Evolutionary conservation across 2,888 invertebrate genomes (phyloP).

Genomic region (Carterocephalus palaemon): DNA sequence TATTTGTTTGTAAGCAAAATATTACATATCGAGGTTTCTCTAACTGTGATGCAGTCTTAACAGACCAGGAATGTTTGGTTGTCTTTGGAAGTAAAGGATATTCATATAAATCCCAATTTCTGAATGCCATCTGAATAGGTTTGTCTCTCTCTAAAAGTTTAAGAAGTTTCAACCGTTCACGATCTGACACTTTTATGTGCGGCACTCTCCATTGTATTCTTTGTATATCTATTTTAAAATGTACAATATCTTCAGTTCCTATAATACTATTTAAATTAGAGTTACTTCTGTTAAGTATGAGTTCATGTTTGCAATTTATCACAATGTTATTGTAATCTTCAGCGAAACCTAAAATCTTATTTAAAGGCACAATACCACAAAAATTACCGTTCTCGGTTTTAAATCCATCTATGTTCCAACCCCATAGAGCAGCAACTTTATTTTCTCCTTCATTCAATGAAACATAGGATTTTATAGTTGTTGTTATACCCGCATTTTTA

Average conservation of each 20-base stretch:
- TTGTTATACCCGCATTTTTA: slow-evolving; percentile 42
- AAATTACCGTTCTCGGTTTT: background rate
- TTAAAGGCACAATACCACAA: too few relatives aligned
- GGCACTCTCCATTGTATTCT: too few relatives aligned
- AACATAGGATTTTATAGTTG: slow-evolving; percentile 41
- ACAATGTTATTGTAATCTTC: too few relatives aligned
- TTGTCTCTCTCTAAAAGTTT: slow-evolving; percentile 37
- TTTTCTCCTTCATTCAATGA: slow-evolving; percentile 28
- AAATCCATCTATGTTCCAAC: slow-evolving; percentile 4
- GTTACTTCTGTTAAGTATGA: too few relatives aligned
- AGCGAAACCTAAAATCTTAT: background rate
- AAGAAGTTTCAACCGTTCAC: too few relatives aligned
- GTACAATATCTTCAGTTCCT: too few relatives aligned
- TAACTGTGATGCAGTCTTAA: slow-evolving; percentile 43
- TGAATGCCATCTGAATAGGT: slow-evolving; percentile 34
- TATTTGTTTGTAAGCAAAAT: slow-evolving; percentile 47
- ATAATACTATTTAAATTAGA: too few relatives aligned
- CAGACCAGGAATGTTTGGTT: slow-evolving; percentile 40
- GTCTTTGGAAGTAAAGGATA: slow-evolving; percentile 36
- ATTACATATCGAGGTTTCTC: slow-evolving; percentile 49
- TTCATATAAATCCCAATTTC: slow-evolving; percentile 41
- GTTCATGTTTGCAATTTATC: too few relatives aligned
- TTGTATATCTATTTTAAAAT: too few relatives aligned
- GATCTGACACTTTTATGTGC: too few relatives aligned
- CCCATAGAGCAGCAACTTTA: background rate